phyloP scores from a whole-genome alignment of 30 jellyfish, hydroid and myxozoan genomes.

The Nemopilema nomurai region DNA sequence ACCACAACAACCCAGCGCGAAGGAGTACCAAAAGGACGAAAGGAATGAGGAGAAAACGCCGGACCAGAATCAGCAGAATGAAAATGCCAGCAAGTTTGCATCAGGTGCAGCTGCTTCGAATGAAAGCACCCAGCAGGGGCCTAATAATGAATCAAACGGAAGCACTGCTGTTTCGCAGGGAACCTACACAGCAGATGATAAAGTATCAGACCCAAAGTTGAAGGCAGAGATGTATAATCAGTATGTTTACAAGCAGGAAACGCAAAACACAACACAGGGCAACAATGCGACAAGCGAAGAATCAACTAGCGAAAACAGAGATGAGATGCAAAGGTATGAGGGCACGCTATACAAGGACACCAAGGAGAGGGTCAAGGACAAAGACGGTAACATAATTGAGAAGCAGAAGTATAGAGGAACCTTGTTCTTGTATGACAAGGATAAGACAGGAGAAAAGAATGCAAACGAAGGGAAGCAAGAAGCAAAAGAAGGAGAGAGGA shows the following conservation, averaged over 20 bases:
- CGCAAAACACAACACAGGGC: not conserved
- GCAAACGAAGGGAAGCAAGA: not conserved
- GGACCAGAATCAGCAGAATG: not conserved
- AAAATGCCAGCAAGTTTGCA: conserved; percentile 3
- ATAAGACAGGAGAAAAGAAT: not conserved
- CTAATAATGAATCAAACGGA: not conserved
- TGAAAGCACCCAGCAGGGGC: not conserved
- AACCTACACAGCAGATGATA: conserved; percentile 14
- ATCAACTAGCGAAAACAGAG: conserved; percentile 14
- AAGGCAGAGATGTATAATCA: conserved; percentile 59
- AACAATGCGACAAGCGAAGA: conserved; percentile 5
- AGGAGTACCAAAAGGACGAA: not conserved
- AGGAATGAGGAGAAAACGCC: not conserved
- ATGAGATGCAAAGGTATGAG: conserved; percentile 35
- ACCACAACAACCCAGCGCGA: not conserved
- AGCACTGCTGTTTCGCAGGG: conserved; percentile 2
- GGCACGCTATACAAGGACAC: conserved; percentile 55
- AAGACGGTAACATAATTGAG: conserved; percentile 38
- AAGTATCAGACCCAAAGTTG: conserved; percentile 24
- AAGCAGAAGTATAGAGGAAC: conserved; percentile 63
- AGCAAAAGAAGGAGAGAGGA: no score
- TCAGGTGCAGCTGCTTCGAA: conserved; percentile 10
- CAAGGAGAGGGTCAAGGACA: conserved; percentile 34
- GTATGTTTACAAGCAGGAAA: conserved; percentile 52
- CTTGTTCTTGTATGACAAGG: conserved; percentile 35